Evolutionary conservation across 2,888 invertebrate species (phyloP), one percentile per base, ranked within the genome.

Genomic region (Cantharis lateralis): DNA sequence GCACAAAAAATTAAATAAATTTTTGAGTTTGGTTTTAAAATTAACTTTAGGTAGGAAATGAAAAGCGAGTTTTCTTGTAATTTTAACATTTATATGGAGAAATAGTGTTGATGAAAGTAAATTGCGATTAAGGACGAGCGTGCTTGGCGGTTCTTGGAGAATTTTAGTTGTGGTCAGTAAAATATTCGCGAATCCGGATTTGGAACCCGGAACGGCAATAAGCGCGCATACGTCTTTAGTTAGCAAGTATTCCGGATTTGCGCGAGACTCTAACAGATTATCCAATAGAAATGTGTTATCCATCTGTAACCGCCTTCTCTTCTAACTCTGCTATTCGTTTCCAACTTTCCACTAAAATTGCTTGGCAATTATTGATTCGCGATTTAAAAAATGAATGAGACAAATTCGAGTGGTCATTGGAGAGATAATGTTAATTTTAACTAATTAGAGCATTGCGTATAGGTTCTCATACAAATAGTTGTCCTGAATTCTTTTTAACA

Each of bases 201-300:
- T 83, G 85, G 82, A 84, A 82, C 84, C 86, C 85, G 84, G 86
- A 82, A 80, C 83, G 82, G 83, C 84, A 85, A 86, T 84, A 83
- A 85, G 82, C 86, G 87, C 87, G 86, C 86, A 85, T 86, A 85
- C 86, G 85, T 87, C 85, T 85, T 86, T 85, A 87, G 84, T 83
- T 84, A 82, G 82, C 83, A 79, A 85, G 84, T 87, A 87, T 85
- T 84, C 87, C 85, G 88, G 88, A 88, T 88, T 88, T 88, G 88
- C 85, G 87, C 86, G 85, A 85, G 82, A 82, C 84, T 82, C 81
- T 78, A 78, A 79, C 80, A 87, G 88, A 88, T 88, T 88, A 88
- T 88, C 88, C 88, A 88, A 88, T 88, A 84, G 87, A 84, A 85
- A 84, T 83, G 85, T 85, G 85, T 87, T 87, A 87, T 85, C 87